Evolutionary conservation across 2,888 invertebrate genomes (phyloP).

Genomic region (Drosophila demipolita): DNA sequence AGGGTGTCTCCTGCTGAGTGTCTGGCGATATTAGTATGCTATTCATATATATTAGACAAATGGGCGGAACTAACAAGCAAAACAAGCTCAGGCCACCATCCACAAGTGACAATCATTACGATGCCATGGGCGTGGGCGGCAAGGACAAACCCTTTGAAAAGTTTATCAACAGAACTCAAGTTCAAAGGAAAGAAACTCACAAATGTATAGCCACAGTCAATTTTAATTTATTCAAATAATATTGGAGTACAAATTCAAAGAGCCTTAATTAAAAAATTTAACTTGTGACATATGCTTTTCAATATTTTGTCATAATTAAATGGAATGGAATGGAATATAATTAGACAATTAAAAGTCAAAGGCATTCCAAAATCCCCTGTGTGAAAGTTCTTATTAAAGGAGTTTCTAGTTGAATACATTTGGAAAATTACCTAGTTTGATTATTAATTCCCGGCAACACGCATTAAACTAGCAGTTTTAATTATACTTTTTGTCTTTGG

Average conservation of each 20-base stretch:
- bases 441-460: background rate
- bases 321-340: too few species aligned
- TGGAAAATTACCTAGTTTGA: background rate
- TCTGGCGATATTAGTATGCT: conserved; percentile 9
- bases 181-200: background rate
- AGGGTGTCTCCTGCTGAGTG: conserved; percentile 39
- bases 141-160: background rate
- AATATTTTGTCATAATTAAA: too few species aligned
- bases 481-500: conserved; percentile 31
- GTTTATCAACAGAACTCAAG: background rate
- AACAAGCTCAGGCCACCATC: conserved; percentile 6
- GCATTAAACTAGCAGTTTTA: background rate
- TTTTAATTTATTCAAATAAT: background rate
- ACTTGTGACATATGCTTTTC: background rate
- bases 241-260: background rate
- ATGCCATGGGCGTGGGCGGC: background rate
- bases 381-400: background rate
- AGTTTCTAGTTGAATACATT: conserved; percentile 3
- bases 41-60: conserved; percentile 25
- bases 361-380: background rate
- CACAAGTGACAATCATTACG: conserved; percentile 21
- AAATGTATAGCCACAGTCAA: background rate
- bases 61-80: conserved; percentile 7
- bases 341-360: background rate
- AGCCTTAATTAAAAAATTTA: background rate